A percentile compares a stretch with the other conserved stretches of the same genome.
phyloP scores from a whole-genome alignment of 2,113 vertebrate genomes.

The Budorcas taxicolor region DNA sequence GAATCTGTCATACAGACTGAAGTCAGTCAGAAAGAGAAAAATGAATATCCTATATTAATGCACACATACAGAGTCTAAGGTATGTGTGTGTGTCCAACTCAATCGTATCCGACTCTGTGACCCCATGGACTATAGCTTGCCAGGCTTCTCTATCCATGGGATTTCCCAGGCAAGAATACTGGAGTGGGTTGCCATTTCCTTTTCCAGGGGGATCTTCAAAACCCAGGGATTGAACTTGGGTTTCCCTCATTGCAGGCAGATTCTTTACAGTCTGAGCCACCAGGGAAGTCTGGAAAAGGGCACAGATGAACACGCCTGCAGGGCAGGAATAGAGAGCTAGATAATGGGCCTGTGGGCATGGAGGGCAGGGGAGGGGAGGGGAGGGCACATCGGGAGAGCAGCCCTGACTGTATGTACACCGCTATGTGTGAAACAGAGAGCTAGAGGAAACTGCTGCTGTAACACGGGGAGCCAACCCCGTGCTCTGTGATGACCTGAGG shows the following conservation, averaged over 20 bases:
- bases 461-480: background rate
- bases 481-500: background rate
- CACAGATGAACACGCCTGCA: background rate
- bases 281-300: background rate
- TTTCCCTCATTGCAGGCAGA: background rate
- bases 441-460: background rate
- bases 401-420: background rate
- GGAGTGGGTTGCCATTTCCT: background rate
- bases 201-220: background rate
- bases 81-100: background rate
- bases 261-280: background rate
- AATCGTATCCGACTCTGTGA: background rate
- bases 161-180: background rate
- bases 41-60: background rate
- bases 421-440: background rate
- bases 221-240: background rate
- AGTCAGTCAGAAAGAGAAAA: background rate
- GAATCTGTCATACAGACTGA: background rate
- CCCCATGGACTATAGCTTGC: background rate
- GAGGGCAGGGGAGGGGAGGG: background rate
- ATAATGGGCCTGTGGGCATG: background rate
- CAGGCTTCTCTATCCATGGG: background rate
- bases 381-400: background rate
- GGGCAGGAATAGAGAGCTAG: background rate
- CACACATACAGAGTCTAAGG: background rate